Evolutionary conservation across 1,140 invertebrate genomes (phyloP).

Genomic region (Acromyrmex charruanus): DNA sequence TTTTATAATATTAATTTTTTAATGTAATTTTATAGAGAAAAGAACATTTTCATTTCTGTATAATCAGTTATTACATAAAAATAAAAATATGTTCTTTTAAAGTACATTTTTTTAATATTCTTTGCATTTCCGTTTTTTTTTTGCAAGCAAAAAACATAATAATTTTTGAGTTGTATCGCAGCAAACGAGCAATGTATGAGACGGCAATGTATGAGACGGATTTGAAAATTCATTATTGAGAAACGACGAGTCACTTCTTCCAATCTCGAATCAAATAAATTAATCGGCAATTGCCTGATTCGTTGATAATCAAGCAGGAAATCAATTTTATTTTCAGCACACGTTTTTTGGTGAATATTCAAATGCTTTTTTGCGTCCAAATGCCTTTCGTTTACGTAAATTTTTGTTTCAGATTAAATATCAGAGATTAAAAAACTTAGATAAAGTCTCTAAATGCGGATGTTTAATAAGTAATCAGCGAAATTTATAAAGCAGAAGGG

Average conservation of each 20-base stretch:
- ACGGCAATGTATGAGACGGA: too few relatives aligned
- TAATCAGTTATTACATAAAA: too few relatives aligned
- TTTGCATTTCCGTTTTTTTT: too few relatives aligned
- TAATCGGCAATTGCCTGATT: neutral
- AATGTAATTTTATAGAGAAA: too few relatives aligned
- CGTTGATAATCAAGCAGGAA: neutral
- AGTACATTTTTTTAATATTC: too few relatives aligned
- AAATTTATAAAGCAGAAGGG: constrained; percentile 8
- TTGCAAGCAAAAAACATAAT: too few relatives aligned
- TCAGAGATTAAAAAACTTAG: constrained; percentile 6
- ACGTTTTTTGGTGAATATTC: neutral
- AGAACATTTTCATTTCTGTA: too few relatives aligned
- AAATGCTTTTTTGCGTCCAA: neutral
- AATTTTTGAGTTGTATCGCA: too few relatives aligned
- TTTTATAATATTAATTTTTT: too few relatives aligned
- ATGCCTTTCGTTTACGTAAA: constrained; percentile 17
- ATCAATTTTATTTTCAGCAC: constrained; percentile 11
- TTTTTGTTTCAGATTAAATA: constrained; percentile 1
- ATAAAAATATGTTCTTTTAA: too few relatives aligned
- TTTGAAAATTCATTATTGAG: neutral
- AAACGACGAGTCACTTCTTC: constrained; percentile 8
- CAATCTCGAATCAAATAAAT: neutral
- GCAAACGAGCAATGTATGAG: too few relatives aligned
- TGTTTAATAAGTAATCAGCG: constrained; percentile 1
- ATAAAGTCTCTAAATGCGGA: neutral